Conservation (phyloP, 2,113 vertebrate genomes). For the Orthonyx spaldingii region DNA sequence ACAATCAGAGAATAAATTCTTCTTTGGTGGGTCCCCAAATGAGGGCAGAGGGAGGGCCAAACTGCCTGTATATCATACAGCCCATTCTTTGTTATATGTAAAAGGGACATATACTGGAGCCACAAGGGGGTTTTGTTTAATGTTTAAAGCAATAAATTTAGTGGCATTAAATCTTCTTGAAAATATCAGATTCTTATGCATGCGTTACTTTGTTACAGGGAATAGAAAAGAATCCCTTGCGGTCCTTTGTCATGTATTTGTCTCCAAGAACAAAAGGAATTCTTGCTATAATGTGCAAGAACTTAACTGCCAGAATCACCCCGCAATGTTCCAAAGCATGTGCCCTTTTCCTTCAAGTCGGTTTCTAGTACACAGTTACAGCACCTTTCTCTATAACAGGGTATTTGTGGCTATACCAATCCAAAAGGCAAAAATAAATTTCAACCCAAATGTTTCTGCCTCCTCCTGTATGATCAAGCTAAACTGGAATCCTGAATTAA, state of each 20-base stretch:
- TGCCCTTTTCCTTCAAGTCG: background rate
- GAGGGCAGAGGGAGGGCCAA: background rate
- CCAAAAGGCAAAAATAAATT: background rate
- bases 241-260: background rate
- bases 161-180: background rate
- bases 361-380: background rate
- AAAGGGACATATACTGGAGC: rapidly evolving
- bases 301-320: background rate
- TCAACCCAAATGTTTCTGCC: background rate
- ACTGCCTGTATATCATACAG: background rate
- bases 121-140: background rate
- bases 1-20: background rate
- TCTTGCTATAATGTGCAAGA: background rate
- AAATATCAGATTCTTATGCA: background rate
- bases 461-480: background rate
- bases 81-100: background rate
- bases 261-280: background rate
- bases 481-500: background rate
- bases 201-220: background rate
- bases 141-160: background rate
- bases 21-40: background rate
- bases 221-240: background rate
- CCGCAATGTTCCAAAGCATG: background rate
- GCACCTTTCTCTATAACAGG: background rate
- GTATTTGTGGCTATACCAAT: background rate